Conservation (phyloP, 2,797 vertebrate species). For the Sebastes jordani region DNA sequence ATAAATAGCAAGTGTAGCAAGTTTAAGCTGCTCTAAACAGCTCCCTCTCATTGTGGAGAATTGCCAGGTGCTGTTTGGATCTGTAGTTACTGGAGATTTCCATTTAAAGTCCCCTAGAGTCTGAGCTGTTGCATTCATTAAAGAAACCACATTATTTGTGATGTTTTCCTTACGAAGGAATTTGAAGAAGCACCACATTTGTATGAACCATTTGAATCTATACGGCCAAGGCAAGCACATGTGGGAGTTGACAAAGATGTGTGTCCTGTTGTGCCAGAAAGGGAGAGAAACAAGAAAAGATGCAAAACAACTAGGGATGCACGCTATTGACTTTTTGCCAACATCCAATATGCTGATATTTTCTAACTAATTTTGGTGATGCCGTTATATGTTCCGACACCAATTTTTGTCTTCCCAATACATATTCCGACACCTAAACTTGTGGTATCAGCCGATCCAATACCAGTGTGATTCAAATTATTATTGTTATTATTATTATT, state of each 20-base stretch:
- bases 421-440: too few species aligned
- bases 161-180: neutral
- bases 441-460: too few species aligned
- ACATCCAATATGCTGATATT: too few species aligned
- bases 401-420: too few species aligned
- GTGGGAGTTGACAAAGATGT: neutral
- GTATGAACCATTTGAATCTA: neutral
- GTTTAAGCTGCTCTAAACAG: neutral
- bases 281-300: neutral
- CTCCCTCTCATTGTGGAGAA: neutral
- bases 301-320: neutral
- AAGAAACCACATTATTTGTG: neutral
- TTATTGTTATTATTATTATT: too few species aligned
- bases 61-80: neutral
- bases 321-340: too few species aligned
- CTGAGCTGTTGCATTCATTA: neutral
- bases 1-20: slow-evolving; percentile 13
- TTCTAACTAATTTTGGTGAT: too few species aligned
- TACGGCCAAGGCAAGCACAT: neutral
- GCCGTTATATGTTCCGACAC: too few species aligned
- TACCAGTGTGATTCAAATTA: too few species aligned
- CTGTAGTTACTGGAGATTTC: neutral
- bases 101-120: neutral
- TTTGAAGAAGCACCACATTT: neutral
- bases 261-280: neutral